These are phyloP conservation scores for Acleris cristana DNA, from an alignment of 2,888 invertebrate species.

Conservation along the genomic window DNA sequence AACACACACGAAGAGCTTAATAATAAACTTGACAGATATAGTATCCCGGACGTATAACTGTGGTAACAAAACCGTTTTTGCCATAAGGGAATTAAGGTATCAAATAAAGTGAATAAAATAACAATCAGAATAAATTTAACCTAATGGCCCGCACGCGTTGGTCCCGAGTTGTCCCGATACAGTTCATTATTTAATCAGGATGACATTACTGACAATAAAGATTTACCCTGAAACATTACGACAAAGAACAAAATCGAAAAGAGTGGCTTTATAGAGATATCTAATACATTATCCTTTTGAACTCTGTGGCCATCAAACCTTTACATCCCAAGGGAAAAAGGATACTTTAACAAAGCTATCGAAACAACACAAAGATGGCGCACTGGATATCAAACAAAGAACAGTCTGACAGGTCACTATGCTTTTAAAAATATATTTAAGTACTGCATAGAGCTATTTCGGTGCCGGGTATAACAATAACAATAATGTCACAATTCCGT, in stretches of 20 bases:
- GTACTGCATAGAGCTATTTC: neutral
- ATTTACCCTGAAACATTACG: slow-evolving; percentile 7
- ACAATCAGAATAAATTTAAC: slow-evolving; percentile 21
- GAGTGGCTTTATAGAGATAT: slow-evolving; percentile 4
- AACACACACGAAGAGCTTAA: neutral
- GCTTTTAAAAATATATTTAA: slow-evolving; percentile 1
- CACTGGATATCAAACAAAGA: slow-evolving; percentile 12
- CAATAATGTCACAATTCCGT: neutral
- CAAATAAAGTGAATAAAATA: slow-evolving; percentile 6
- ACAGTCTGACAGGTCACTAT: slow-evolving; percentile 2
- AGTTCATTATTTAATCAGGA: slow-evolving; percentile 16
- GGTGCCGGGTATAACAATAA: neutral
- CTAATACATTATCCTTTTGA: slow-evolving; percentile 54
- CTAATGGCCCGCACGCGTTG: slow-evolving; percentile 4
- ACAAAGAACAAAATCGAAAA: slow-evolving; percentile 9
- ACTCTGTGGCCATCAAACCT: slow-evolving; percentile 64
- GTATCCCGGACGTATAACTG: neutral
- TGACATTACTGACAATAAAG: slow-evolving; percentile 8
- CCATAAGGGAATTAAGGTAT: slow-evolving; percentile 6
- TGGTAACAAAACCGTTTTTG: neutral
- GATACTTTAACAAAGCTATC: slow-evolving; percentile 64
- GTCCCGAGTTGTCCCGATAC: neutral
- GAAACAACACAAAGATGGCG: slow-evolving; percentile 47
- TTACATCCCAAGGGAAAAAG: slow-evolving; percentile 56
- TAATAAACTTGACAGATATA: too few relatives aligned